Base-by-base conservation (phyloP, 2,113 vertebrate species). In the Triplophysa rosa region DNA sequence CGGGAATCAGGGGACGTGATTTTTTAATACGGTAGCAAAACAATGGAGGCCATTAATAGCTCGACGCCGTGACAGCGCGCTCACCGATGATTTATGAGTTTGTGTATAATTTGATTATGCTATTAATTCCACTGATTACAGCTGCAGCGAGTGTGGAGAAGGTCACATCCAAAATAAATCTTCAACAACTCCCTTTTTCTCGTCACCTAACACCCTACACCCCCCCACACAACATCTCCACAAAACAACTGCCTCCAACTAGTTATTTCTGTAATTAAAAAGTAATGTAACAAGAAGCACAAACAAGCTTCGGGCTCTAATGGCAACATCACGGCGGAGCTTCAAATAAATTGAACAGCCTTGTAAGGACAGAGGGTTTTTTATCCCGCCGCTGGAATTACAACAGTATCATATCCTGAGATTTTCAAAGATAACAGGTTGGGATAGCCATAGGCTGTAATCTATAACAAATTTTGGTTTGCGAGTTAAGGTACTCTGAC, bases 71-170 rank as follows among this genome's bases (percentile, higher is more conserved):
- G 93, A 94, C 92, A 94, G 91, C 86, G 83, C 73, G 84, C 87
- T 90, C 90, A 85, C 0, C 29, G 23, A 88, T 95, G 93, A 95
- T 94, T 95, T 95, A 95, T 94, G 93, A 94, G 92, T 94, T 94
- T 94, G 92, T 92, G 92, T 92, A 91, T 94, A 94, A 95, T 95
- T 93, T 94, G 92, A 96, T 95, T 95, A 96, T 95, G 93, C 91
- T 94, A 94, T 95, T 95, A 95, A 95, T 95, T 94, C 91, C 91
- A 90, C 90, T 94, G 92, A 94, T 95, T 95, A 95, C 90, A 90
- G 89, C 87, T 91, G 90, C 89, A 90, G 92, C 90, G 92, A 96
- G 94, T 94, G 92, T 89, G 91, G 89, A 89, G 91, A 95, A 94
- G 93, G 93, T 94, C 92, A 94, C 91, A 93, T 93, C 89, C 89